These are phyloP conservation scores for Crematogaster levior DNA, from an alignment of 2,888 invertebrate genomes.

Conservation along the genomic window DNA sequence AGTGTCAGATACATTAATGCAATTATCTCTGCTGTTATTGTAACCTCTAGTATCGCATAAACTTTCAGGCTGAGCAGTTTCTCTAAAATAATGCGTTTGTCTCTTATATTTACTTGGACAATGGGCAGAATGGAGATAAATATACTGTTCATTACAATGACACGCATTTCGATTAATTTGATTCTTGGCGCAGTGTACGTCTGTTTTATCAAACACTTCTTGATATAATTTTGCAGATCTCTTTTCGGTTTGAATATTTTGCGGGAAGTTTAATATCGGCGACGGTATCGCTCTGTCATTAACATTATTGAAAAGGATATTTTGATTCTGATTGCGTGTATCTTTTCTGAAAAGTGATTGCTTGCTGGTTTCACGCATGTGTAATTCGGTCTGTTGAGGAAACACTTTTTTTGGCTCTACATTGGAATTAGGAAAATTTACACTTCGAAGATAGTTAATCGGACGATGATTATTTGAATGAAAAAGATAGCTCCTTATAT, in stretches of 20 bases:
- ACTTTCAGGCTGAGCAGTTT: not conserved
- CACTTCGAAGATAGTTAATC: not conserved
- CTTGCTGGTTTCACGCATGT: not conserved
- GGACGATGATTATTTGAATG: not conserved
- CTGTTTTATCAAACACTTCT: not conserved
- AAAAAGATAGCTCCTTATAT: not conserved
- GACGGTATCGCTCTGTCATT: not conserved
- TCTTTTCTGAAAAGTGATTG: not conserved
- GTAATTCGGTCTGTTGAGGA: not conserved
- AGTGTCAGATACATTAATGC: not conserved
- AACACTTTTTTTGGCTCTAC: not conserved
- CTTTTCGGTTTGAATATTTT: conserved; percentile 5
- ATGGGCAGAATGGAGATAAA: conserved; percentile 11
- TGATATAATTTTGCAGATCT: not conserved
- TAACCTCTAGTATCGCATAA: not conserved
- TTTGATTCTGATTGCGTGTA: not conserved
- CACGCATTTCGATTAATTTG: not conserved
- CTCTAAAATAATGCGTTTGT: not conserved
- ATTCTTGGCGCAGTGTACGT: not conserved
- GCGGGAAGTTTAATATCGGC: not conserved
- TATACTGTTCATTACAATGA: not conserved
- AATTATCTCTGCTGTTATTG: not conserved
- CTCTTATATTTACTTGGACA: conserved; percentile 5
- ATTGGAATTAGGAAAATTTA: not conserved
- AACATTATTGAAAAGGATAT: not conserved